Base-by-base conservation (phyloP, 2,888 invertebrate genomes). In the Xanthorhoe designata region DNA sequence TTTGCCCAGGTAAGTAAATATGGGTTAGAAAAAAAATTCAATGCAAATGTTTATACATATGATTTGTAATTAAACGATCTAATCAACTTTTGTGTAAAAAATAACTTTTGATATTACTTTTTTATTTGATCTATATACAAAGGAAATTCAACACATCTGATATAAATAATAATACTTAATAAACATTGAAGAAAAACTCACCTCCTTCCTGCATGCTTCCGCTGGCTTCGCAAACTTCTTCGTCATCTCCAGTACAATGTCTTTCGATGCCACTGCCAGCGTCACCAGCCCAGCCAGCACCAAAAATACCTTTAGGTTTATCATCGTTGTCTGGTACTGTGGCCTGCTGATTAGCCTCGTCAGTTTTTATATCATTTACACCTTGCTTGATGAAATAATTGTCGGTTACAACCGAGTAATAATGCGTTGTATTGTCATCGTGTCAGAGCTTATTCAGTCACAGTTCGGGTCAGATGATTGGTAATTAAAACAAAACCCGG, bases 191-290 rank as follows among this genome's bases (percentile, higher is more conserved):
- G 6, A 29, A 0, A 51, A 54, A 45, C 69, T 71, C 24, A 75
- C 75, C 68, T 74, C 70, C 13, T 71, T 72, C 49, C 42, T 73
- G 60, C 74, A 74, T 54, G 50, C 61, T 13, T 75, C 75, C 60
- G 75, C 58, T 9, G 77, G 76, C 54, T 76, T 75, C 9, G 69
- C 69, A 24, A 77, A 77, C 19, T 70, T 74, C 9, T 72, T 68
- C 1, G 75, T 64, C 60, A 77, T 53, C 17, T 68, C 61, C 56
- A 71, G 69, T 71, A 77, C 56, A 7, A 77, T 73, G 51, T 77
- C 77, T 29, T 75, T 69, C 0, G 77, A 77, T 0, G 67, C 58
- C 35, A 69, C 71, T 7, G 49, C 54, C 24, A 61, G n/a, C 5
- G 69, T 38, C 50, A 61, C 51, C 13, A 61, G 24, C 29, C 70